phyloP scores from a whole-genome alignment of 2,113 vertebrate genomes.

The Onychorhynchus coronatus region DNA sequence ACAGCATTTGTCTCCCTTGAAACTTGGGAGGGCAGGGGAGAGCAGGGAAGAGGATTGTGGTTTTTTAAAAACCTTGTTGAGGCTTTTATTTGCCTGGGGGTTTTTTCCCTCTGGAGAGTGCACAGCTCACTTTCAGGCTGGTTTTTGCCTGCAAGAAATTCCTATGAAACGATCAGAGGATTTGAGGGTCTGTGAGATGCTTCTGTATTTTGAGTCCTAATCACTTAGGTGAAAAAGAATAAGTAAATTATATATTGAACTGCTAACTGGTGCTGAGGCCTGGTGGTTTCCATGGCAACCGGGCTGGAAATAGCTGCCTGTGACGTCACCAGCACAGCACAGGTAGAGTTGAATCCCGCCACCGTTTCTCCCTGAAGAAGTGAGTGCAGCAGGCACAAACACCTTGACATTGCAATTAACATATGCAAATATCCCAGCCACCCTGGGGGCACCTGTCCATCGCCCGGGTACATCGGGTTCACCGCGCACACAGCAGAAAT shows the following conservation, averaged over 20 bases:
- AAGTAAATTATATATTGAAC: slow-evolving; percentile 86
- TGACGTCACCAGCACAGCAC: slow-evolving; percentile 74
- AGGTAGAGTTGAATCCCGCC: slow-evolving; percentile 74
- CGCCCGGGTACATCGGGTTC: background rate
- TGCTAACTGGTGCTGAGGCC: slow-evolving; percentile 81
- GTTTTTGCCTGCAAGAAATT: background rate
- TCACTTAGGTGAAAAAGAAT: slow-evolving; percentile 74
- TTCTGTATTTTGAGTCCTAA: slow-evolving; percentile 68
- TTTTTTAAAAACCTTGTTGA: background rate
- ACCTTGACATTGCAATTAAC: slow-evolving; percentile 60
- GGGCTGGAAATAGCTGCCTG: slow-evolving; percentile 78
- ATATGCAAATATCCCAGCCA: slow-evolving; percentile 53
- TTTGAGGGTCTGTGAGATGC: slow-evolving; percentile 46
- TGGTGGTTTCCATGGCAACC: slow-evolving; percentile 83
- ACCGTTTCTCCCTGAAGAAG: slow-evolving; percentile 63
- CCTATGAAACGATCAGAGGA: background rate
- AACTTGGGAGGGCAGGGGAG: background rate
- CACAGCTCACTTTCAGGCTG: slow-evolving; percentile 16
- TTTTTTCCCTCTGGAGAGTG: background rate
- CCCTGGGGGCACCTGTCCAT: background rate
- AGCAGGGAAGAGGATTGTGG: fast-evolving
- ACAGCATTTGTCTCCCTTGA: background rate
- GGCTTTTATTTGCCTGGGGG: background rate
- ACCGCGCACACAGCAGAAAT: fast-evolving
- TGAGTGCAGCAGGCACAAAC: slow-evolving; percentile 50